Evolutionary conservation across 2,797 vertebrate genomes (phyloP), one percentile per base, ranked within the genome.

Genomic region (Poliocrania exsul): DNA sequence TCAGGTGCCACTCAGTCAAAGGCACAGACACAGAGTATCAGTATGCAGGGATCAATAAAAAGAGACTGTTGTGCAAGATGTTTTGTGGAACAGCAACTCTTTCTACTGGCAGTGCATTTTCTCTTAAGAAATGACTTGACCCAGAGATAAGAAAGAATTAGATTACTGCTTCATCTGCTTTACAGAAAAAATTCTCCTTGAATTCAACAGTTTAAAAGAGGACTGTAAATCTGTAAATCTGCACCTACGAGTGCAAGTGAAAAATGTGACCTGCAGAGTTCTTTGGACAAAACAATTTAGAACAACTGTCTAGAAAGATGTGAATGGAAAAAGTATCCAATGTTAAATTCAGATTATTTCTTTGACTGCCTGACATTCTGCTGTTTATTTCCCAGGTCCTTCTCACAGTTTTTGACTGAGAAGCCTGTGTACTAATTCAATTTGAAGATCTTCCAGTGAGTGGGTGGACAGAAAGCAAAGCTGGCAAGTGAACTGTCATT

Each of bases 321-420:
- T 16, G 21, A 81, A 46, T 21, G 47, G 38, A 66, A 60, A 64
- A 66, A 70, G 33, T 13, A 58, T 1, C 53, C 44, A 46, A 2
- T 9, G 0, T n/a, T n/a, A 90, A 80, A 14, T 71, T 75, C 24
- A 71, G 60, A 77, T 37, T 57, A 42, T 26, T 82, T 31, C 49
- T 85, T 80, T 11, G 42, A 91, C 80, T 53, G 58, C 15, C 70
- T 94, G 72, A 56, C 61, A 67, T 75, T 58, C 26, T 54, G 33
- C 19, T 58, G 21, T 38, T 80, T 54, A 80, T 82, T 81, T 77
- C 57, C 77, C 35, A 50, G 51, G 65, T 73, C 21, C 15, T 42
- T 79, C 88, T 81, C 81, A 83, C 67, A 78, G 37, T 65, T 82
- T 94, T 88, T 84, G 74, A 50, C 51, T 79, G 72, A 94, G 65